Evolutionary conservation across 2,113 vertebrate genomes (phyloP), one percentile per base, ranked within the genome.

Genomic region (Istiophorus platypterus): DNA sequence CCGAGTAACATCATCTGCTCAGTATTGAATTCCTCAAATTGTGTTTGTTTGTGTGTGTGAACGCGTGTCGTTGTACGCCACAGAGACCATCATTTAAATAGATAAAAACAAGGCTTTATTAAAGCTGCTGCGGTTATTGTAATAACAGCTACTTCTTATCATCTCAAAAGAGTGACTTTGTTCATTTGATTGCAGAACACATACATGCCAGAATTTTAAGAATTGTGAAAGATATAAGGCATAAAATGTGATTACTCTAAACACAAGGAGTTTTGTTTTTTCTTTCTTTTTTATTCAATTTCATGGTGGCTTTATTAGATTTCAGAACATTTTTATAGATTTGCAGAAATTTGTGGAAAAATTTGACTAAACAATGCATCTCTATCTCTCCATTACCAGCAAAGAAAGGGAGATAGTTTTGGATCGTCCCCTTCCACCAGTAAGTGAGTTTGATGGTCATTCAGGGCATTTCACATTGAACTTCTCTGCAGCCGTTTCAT

Each of bases 351-450:
- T 31, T 17, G 0, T n/a, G 6, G 7, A 37, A 5, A 10, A 63
- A 80, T 70, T 18, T 10, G 11, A 57, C 26, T 2, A 24, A 57
- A 81, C 75, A 82, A 57, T 47, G 42, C 45, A 20, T 26, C 24
- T 49, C 75, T 85, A 54, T 81, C 5, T 70, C 15, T 62, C 17
- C 34, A 18, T 29, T 51, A 45, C 62, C 34, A 20, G 22, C 59
- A 62, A 1, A 34, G 58, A 69, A 41, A 27, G 15, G 29, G 45
- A 63, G 27, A 11, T 61, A 64, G 37, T 81, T 85, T 82, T 86
- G 49, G 62, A 80, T 85, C 82, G 71, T 52, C 74, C 77, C 56
- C 58, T 77, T 90, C 79, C 26, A 59, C 39, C 72, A 76, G 68
- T 78, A 72, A 58, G 57, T 14, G 41, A 57, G 52, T 67, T 27